These are phyloP conservation scores for Eriosoma lanigerum DNA, from an alignment of 1,140 invertebrate genomes.

Conservation along the genomic window DNA sequence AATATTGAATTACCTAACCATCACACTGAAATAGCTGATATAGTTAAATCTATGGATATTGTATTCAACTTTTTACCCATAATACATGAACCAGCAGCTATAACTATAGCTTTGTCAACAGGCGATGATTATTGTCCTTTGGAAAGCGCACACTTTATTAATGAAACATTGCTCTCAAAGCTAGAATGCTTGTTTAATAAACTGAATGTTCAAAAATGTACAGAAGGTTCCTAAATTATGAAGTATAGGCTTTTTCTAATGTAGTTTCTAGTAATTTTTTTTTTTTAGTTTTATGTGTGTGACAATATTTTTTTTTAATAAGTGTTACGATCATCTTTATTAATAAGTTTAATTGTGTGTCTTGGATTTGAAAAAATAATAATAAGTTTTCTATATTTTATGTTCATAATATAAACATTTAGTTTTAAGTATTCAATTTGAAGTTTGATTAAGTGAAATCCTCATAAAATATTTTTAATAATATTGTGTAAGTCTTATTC, in stretches of 20 bases:
- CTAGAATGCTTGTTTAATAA: conserved; percentile 58
- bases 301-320: too few relatives aligned
- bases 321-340: too few relatives aligned
- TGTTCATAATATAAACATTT: background rate
- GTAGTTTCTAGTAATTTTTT: conserved; percentile 3
- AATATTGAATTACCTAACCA: conserved; percentile 79
- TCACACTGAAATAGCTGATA: conserved; percentile 69
- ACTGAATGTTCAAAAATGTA: conserved; percentile 32
- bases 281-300: too few relatives aligned
- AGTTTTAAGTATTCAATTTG: background rate
- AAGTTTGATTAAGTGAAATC: background rate
- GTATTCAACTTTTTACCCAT: conserved; percentile 58
- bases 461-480: too few relatives aligned
- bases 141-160: conserved; percentile 73
- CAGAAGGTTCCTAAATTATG: conserved; percentile 19
- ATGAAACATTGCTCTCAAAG: conserved; percentile 63
- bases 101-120: conserved; percentile 80
- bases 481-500: background rate
- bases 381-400: too few relatives aligned
- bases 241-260: conserved; percentile 9
- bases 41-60: conserved; percentile 65
- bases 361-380: too few relatives aligned
- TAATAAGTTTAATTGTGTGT: too few relatives aligned
- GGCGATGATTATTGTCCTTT: conserved; percentile 86
- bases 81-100: conserved; percentile 65